Percentiles rank a stretch among this genome's conserved stretches.
Conservation (phyloP, 1,140 invertebrate species). For the Drosophila busckii region DNA sequence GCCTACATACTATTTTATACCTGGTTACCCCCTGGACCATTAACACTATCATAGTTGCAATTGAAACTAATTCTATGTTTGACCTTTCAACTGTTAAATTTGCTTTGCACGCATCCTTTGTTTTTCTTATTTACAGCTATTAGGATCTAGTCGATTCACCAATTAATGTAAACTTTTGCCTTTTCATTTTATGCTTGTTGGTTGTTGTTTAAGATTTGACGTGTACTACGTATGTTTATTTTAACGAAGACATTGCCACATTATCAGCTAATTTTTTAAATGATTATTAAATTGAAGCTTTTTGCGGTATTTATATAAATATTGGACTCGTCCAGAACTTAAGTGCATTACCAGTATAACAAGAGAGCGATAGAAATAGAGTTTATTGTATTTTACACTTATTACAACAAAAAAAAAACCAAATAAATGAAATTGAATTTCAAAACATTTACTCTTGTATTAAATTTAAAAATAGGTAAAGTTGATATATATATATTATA, state of each 20-base stretch:
- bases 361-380: slow-evolving; percentile 17
- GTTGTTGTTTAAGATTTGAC: slow-evolving; percentile 45
- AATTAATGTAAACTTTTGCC: slow-evolving; percentile 41
- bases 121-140: slow-evolving; percentile 5
- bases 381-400: slow-evolving; percentile 59
- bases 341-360: slow-evolving; percentile 50
- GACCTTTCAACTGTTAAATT: neutral
- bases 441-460: too few relatives aligned
- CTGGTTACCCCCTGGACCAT: slow-evolving; percentile 54
- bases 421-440: slow-evolving; percentile 74
- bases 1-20: slow-evolving; percentile 91
- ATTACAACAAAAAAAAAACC: slow-evolving; percentile 76
- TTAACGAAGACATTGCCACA: slow-evolving; percentile 21
- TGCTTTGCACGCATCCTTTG: slow-evolving; percentile 12
- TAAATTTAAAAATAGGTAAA: too few relatives aligned
- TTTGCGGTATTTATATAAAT: slow-evolving; percentile 18
- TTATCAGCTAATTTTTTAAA: slow-evolving; percentile 20
- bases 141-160: slow-evolving; percentile 47
- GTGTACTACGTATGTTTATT: slow-evolving; percentile 18
- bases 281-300: too few relatives aligned
- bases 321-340: slow-evolving; percentile 26
- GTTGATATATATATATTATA: too few relatives aligned
- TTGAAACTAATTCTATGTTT: slow-evolving; percentile 2
- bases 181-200: slow-evolving; percentile 38
- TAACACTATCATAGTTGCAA: slow-evolving; percentile 19